Base-by-base conservation (phyloP, 2,888 invertebrate species). In the Dorcus parallelipipedus region DNA sequence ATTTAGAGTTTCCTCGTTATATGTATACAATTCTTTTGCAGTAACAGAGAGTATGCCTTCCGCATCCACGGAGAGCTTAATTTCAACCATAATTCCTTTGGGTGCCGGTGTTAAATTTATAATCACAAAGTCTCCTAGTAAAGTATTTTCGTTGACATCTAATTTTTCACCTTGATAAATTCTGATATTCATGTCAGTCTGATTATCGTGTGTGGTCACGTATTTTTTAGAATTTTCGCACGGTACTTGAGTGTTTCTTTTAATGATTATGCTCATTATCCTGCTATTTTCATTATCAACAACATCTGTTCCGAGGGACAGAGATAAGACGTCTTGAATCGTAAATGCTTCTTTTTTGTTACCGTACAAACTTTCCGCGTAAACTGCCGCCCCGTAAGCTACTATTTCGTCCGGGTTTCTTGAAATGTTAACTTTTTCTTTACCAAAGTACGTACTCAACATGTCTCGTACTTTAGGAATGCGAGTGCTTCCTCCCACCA, bases 371-470 rank as follows among this genome's bases (percentile, higher is more conserved):
- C 69, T 53, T 26, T 65, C 49, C 2, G 64, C 62, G 52, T 69
- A 66, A n/a, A 70, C 52, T 17, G 68, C 68, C 4, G 70, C 71
- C 10, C 72, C 72, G 47, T 64, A 60, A 7, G 71, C 70, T 4
- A 71, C 67, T 17, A 67, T 68, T 62, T 70, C 69, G 45, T 70
- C 69, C 3, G 70, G 69, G 58, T 71, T 65, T 14, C 68, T 17
- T 17, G 65, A 61, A 8, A 57, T 63, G 49, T 62, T 65, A 2
- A 69, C 47, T 23, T 63, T 54, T 42, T 67, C 65, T 17, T 3
- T 4, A 33, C 56, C 58, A 59, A 71, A 71, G 52, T 61, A 68
- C 1, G 61, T 40, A 6, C 42, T 45, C 7, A 71, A 17, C 38
- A 67, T 14, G 47, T 64, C 38, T 38, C 64, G 62, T 7, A 73